Base-by-base conservation (phyloP, 1,140 invertebrate species). In the Caenorhabditis briggsae region DNA sequence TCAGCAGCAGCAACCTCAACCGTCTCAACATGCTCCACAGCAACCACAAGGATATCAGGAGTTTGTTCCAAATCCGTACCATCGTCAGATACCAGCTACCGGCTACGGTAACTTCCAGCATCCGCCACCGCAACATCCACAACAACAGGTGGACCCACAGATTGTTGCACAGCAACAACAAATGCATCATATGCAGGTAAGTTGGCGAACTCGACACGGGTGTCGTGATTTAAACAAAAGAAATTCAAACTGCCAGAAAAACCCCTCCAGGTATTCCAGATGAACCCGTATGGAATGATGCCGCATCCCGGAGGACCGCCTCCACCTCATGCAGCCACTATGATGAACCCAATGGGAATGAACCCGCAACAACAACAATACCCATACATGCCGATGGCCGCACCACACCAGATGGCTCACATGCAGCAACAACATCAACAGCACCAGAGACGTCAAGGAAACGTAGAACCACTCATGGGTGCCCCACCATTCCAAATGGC, bases 311-410 rank as follows among this genome's bases (percentile, higher is more conserved):
- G 33, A 33, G 70, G 70, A 50, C 12, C 46, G 12, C 70, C 70
- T 11, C 70, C 70, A 53, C 46, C 70, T 1, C 70, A 78, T n/a
- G 33, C 33, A 33, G 46, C 33, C n/a, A 9, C 61, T n/a, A 59
- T 59, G 56, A 70, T 70, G 46, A 78, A 78, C 50, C 70, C 50
- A 8, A 78, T 78, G 70, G 18, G 46, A 53, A 78, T 78, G 70
- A 48, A 33, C 12, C n/a, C 8, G 9, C 70, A 78, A n/a, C 70
- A 50, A 78, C 61, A 65, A 33, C 61, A 65, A 20, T 8, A 23
- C 9, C 41, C 65, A 23, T 43, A n/a, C 20, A 33, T 61, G 43
- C 70, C 46, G 2, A 33, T 33, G 33, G 33, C 33, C 33, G 33
- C 33, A 33, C 64, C 64, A 46, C 70, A 43, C 16, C 70, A 78